These are phyloP conservation scores for Thelaira solivaga DNA, from an alignment of 2,888 invertebrate species.

Conservation along the genomic window DNA sequence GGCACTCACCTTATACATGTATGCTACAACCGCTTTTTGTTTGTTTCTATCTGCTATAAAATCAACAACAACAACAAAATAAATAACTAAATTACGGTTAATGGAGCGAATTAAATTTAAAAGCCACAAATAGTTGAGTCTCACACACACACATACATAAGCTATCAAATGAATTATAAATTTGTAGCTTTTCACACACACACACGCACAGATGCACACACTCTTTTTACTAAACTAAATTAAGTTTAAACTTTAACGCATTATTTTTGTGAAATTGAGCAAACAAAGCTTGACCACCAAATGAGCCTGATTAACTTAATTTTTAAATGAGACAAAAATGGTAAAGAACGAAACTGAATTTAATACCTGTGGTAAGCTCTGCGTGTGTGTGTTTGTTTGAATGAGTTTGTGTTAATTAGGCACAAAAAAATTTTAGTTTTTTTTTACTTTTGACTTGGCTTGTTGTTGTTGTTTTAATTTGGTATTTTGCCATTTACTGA, in stretches of 20 bases:
- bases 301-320: slow-evolving; percentile 74
- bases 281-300: slow-evolving; percentile 71
- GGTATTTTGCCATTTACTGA: neutral
- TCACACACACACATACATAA: slow-evolving; percentile 4
- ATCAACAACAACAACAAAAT: slow-evolving; percentile 55
- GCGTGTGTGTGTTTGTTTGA: neutral
- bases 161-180: slow-evolving; percentile 40
- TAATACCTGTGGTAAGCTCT: slow-evolving; percentile 29
- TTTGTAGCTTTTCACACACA: slow-evolving; percentile 21
- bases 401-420: slow-evolving; percentile 20
- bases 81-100: slow-evolving; percentile 73
- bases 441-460: slow-evolving; percentile 7
- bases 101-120: slow-evolving; percentile 71
- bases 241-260: slow-evolving; percentile 18
- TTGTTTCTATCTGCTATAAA: slow-evolving; percentile 21
- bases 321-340: neutral
- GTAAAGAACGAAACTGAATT: neutral
- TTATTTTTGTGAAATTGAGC: slow-evolving; percentile 6
- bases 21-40: slow-evolving; percentile 38
- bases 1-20: too few relatives aligned
- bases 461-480: too few relatives aligned
- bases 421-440: slow-evolving; percentile 43
- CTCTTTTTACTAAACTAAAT: slow-evolving; percentile 35
- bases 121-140: slow-evolving; percentile 67
- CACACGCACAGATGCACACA: neutral